A percentile compares a stretch with the other conserved stretches of the same genome.
Evolutionary conservation across 2,113 vertebrate species (phyloP).

Genomic region (Dicerorhinus sumatrensis): DNA sequence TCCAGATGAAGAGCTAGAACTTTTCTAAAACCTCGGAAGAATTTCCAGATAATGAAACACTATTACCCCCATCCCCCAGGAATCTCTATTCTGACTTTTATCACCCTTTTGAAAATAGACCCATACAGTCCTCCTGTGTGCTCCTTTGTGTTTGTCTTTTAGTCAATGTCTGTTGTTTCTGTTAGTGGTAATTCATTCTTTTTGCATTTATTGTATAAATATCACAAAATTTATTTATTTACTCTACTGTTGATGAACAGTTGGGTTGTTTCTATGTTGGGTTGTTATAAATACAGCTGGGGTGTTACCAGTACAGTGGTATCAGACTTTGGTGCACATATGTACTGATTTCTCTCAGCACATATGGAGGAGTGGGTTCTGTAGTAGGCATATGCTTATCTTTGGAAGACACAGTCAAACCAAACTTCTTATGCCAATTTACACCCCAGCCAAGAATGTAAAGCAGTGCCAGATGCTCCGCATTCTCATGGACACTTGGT

Average conservation of each 20-base stretch:
- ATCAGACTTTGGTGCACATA: neutral
- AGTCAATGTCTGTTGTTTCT: no score
- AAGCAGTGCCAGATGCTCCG: no score
- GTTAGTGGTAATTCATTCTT: no score
- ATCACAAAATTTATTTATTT: neutral
- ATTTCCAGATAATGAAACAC: neutral
- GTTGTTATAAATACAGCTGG: rapidly evolving
- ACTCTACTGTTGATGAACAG: neutral
- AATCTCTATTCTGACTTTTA: neutral
- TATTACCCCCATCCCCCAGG: rapidly evolving
- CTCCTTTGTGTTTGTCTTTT: neutral
- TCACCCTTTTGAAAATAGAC: neutral
- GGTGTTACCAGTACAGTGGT: rapidly evolving
- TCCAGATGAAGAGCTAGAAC: neutral
- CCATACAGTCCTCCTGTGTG: rapidly evolving
- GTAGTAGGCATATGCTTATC: neutral
- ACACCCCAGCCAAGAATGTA: neutral
- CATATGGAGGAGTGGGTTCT: rapidly evolving
- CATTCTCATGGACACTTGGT: neutral
- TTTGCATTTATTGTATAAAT: neutral
- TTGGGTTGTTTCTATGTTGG: neutral
- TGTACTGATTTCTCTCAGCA: rapidly evolving
- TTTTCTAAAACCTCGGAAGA: neutral
- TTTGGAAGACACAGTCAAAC: neutral
- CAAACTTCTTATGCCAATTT: neutral